A percentile compares a stretch with the other conserved stretches of the same genome.
Conservation (phyloP, 2,888 invertebrate genomes). For the Sphinx pinastri region DNA sequence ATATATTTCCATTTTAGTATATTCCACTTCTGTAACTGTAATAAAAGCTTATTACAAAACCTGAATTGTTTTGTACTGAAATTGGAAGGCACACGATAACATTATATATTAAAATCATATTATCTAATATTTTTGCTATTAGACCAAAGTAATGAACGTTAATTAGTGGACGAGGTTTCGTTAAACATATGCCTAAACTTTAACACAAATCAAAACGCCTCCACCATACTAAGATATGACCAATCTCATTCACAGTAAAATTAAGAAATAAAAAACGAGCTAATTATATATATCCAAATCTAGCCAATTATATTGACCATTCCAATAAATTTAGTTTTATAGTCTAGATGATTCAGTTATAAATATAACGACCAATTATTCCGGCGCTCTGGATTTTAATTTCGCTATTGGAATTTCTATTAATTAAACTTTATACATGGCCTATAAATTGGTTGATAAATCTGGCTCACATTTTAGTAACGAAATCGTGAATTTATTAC, state of each 20-base stretch:
- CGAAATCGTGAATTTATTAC: constrained; percentile 23
- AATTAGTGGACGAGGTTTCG: not conserved
- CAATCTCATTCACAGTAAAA: constrained; percentile 40
- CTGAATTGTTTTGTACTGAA: not conserved
- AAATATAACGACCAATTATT: constrained; percentile 25
- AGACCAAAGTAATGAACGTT: too few species aligned
- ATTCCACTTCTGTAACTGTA: not conserved
- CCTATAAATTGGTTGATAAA: constrained; percentile 24
- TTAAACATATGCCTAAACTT: not conserved
- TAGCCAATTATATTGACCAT: constrained; percentile 25
- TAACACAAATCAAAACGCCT: too few species aligned
- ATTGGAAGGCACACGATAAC: not conserved
- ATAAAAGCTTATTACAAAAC: not conserved
- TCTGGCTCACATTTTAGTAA: constrained; percentile 13
- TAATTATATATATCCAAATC: constrained; percentile 16
- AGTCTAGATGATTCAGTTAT: constrained; percentile 23
- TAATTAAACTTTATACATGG: constrained; percentile 24
- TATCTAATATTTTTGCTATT: too few species aligned
- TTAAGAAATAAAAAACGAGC: constrained; percentile 31
- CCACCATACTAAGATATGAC: constrained; percentile 41
- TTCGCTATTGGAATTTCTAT: constrained; percentile 25
- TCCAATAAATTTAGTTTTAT: constrained; percentile 28
- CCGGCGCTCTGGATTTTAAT: constrained; percentile 27
- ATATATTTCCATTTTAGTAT: not conserved
- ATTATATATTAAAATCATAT: too few species aligned